Evolutionary conservation across 1,140 invertebrate species (phyloP).

Genomic region (Amphibalanus amphitrite): DNA sequence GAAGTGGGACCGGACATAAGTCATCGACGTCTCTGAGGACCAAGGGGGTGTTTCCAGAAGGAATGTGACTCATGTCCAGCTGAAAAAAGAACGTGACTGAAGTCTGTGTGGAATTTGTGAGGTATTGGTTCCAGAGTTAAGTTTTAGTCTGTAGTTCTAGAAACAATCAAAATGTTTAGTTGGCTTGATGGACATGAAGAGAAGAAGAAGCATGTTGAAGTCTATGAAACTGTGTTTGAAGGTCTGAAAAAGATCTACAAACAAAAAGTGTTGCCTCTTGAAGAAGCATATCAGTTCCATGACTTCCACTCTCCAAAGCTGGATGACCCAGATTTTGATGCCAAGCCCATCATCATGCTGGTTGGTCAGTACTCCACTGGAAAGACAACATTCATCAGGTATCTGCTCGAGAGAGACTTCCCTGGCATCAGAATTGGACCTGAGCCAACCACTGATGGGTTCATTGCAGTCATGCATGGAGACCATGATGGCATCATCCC

Average conservation of each 20-base stretch:
- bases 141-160: too few species aligned
- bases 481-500: constrained; percentile 77
- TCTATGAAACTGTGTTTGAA: constrained; percentile 30
- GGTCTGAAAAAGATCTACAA: constrained; percentile 44
- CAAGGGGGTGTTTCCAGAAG: too few species aligned
- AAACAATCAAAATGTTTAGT: constrained; percentile 43
- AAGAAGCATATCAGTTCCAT: constrained; percentile 50
- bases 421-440: constrained; percentile 89
- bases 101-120: too few species aligned
- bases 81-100: too few species aligned
- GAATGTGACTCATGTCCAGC: too few species aligned
- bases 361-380: constrained; percentile 98
- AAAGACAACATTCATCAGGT: constrained; percentile 96
- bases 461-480: constrained; percentile 90
- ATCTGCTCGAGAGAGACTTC: constrained; percentile 83
- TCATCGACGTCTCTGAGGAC: too few species aligned
- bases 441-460: constrained; percentile 92
- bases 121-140: too few species aligned
- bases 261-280: constrained; percentile 44
- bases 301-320: constrained; percentile 56
- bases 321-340: constrained; percentile 96
- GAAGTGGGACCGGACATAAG: too few species aligned
- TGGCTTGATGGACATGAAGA: constrained; percentile 55
- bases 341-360: constrained; percentile 94
- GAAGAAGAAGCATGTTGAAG: constrained; percentile 57